A percentile compares a stretch with the other conserved stretches of the same genome.
phyloP scores from a whole-genome alignment of 1,140 invertebrate genomes.

The Anagrus nilaparvatae region DNA sequence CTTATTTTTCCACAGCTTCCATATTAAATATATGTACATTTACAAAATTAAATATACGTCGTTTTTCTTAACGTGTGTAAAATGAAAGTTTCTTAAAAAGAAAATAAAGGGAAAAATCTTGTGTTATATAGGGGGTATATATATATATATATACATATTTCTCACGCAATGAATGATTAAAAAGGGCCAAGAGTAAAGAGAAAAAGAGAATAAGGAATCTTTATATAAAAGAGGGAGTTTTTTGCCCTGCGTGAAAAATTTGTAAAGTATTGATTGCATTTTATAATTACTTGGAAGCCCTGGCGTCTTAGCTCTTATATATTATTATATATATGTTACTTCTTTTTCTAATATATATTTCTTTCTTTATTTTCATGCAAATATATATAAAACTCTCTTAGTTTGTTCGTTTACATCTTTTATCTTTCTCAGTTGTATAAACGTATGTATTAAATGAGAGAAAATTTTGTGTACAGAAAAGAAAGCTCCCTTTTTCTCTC shows the following conservation, averaged over 20 bases:
- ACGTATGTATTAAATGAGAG: slow-evolving; percentile 2
- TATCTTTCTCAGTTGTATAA: slow-evolving; percentile 21
- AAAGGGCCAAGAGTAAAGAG: not conserved
- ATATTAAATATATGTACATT: no score
- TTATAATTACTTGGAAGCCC: slow-evolving; percentile 45
- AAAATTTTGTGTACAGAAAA: no score
- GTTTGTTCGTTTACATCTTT: slow-evolving; percentile 17
- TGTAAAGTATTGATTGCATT: slow-evolving; percentile 47
- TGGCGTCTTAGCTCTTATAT: slow-evolving; percentile 42
- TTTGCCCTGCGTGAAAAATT: slow-evolving; percentile 41
- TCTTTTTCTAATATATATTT: slow-evolving; percentile 13
- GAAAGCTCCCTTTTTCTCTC: slow-evolving; percentile 12
- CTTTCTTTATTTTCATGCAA: slow-evolving; percentile 25
- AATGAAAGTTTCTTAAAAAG: no score
- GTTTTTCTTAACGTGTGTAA: no score
- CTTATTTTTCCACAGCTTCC: slow-evolving; percentile 10
- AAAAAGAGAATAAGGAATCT: not conserved
- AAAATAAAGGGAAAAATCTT: no score
- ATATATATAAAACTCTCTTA: not conserved
- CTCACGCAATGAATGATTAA: no score
- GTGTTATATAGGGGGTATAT: no score
- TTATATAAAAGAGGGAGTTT: no score
- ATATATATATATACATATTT: not conserved
- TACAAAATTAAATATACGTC: no score
- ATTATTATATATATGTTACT: slow-evolving; percentile 16